phyloP scores from a whole-genome alignment of 2,113 vertebrate genomes.

The Zeus faber region DNA sequence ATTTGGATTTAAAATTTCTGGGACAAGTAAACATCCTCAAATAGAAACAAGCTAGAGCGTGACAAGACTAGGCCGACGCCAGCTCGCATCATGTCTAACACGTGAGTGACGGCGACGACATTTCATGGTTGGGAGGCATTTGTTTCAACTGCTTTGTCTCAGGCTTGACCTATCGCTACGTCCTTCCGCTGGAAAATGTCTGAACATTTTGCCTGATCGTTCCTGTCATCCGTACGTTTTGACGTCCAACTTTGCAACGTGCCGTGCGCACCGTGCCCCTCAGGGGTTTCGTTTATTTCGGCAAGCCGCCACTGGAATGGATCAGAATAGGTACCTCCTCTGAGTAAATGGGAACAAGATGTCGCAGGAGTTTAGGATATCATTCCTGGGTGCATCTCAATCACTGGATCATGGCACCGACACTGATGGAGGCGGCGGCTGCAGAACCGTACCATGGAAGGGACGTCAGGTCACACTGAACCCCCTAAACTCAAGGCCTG shows the following conservation, averaged over 20 bases:
- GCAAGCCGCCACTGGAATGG: constrained; percentile 13
- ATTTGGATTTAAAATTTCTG: neutral
- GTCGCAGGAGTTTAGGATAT: neutral
- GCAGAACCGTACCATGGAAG: too few relatives aligned
- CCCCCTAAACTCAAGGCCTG: too few relatives aligned
- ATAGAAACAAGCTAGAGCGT: constrained; percentile 35
- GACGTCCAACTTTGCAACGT: constrained; percentile 22
- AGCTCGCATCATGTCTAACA: constrained; percentile 37
- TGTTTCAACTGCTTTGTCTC: constrained; percentile 46
- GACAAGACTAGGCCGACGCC: constrained; percentile 34
- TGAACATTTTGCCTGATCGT: constrained; percentile 39
- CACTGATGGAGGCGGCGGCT: too few relatives aligned
- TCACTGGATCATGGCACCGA: too few relatives aligned
- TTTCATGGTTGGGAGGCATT: constrained; percentile 59
- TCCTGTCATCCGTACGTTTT: constrained; percentile 38
- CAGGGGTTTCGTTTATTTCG: neutral
- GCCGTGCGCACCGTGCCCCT: constrained; percentile 16
- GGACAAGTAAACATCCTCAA: constrained; percentile 10
- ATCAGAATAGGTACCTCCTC: constrained; percentile 3
- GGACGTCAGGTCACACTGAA: too few relatives aligned
- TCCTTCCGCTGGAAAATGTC: constrained; percentile 38
- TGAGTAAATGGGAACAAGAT: constrained; percentile 8
- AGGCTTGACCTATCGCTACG: constrained; percentile 57
- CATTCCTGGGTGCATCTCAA: too few relatives aligned
- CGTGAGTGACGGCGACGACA: constrained; percentile 63